Evolutionary conservation across 1,140 invertebrate genomes (phyloP).

Genomic region (Yoshiicerus persimilis): DNA sequence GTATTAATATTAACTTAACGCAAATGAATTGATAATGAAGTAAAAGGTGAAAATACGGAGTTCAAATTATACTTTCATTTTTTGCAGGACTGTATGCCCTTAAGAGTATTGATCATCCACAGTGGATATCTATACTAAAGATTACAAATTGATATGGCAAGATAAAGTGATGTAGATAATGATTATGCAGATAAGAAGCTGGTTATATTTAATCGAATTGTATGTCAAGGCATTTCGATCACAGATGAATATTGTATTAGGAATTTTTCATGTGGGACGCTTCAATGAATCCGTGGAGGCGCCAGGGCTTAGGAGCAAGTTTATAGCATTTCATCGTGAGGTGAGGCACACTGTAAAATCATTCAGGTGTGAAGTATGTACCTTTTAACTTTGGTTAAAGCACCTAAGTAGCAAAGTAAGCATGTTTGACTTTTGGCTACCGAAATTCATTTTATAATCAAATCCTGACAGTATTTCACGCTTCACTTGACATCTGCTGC

Average conservation of each 20-base stretch:
- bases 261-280: background rate
- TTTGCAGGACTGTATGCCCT: too few species aligned
- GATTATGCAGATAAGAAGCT: background rate
- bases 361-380: background rate
- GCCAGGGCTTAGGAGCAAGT: background rate
- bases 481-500: background rate
- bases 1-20: background rate
- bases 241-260: background rate
- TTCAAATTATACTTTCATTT: too few species aligned
- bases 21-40: background rate
- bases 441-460: background rate
- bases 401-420: background rate
- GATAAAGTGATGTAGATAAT: too few species aligned
- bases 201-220: too few species aligned
- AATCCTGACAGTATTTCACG: slow-evolving; percentile 2
- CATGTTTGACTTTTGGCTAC: background rate
- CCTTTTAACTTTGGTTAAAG: background rate
- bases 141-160: too few species aligned
- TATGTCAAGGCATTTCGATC: background rate
- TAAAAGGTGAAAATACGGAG: background rate
- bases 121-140: too few species aligned
- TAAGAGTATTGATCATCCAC: too few species aligned
- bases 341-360: background rate
- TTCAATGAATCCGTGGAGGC: background rate
- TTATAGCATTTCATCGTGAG: background rate